Evolutionary conservation across 1,140 invertebrate species (phyloP), one percentile per base, ranked within the genome.

Genomic region (Apis cerana): DNA sequence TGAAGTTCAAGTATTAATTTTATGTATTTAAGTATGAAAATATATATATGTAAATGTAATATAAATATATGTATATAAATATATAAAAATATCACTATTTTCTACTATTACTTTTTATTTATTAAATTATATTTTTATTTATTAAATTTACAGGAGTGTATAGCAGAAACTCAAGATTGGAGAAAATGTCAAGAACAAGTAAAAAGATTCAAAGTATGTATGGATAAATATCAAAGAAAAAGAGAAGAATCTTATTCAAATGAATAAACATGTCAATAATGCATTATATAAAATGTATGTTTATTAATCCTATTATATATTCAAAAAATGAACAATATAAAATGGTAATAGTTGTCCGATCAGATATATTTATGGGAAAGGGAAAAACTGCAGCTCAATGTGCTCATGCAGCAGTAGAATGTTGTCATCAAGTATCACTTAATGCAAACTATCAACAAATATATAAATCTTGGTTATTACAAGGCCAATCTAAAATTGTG

Each of bases 101-200:
- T 67, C 33, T 33, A 33, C 50, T 68, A 54, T 59, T 21, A 58
- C 56, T 78, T 61, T 67, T 3, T 33, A 33, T 56, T 48, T 12
- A 83, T 33, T n/a, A n/a, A n/a, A n/a, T n/a, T n/a, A n/a, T n/a
- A n/a, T n/a, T n/a, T n/a, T n/a, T n/a, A n/a, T n/a, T n/a, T n/a
- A n/a, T n/a, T 19, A 8, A 70, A 62, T 86, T 95, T 95, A 68
- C 92, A 98, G 96, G 97, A 98, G 90, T 99, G 98, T 91, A 98
- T 98, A 92, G 97, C 96, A 52, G 97, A 97, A 85, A 96, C 96
- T 0, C 96, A 96, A 91, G 98, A 99, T 89, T 99, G 98, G 98
- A 96, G 98, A 89, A 96, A 97, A 92, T 99, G 98, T 93, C 97
- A 98, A 92, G 93, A 95, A n/a, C 94, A 96, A 93, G 97, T 98